Conservation (phyloP, 1,140 invertebrate species). For the Aporrectodea caliginosa region DNA sequence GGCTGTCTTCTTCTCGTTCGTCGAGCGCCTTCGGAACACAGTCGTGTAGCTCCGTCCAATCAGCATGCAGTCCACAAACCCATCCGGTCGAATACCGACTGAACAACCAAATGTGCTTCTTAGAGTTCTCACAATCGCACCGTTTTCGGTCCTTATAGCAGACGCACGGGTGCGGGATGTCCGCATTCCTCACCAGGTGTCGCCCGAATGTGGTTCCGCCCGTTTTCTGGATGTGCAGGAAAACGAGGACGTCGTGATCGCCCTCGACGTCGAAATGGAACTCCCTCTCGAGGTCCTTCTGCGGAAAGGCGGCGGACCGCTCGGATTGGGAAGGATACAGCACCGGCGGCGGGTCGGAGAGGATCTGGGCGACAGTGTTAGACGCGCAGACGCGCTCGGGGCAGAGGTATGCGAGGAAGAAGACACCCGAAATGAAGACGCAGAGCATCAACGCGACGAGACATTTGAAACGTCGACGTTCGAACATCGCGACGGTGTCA, state of each 20-base stretch:
- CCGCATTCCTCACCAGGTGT: slow-evolving; percentile 88
- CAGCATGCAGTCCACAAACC: slow-evolving; percentile 95
- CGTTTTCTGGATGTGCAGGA: slow-evolving; percentile 96
- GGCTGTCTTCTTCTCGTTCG: slow-evolving; percentile 47
- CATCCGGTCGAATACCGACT: slow-evolving; percentile 97
- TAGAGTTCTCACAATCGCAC: slow-evolving; percentile 48
- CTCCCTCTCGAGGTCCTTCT: neutral
- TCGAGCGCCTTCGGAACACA: slow-evolving; percentile 57
- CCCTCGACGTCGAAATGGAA: neutral
- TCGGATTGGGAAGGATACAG: neutral
- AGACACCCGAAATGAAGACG: neutral
- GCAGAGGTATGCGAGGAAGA: neutral
- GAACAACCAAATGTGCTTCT: slow-evolving; percentile 75
- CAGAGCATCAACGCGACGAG: neutral
- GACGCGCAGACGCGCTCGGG: neutral
- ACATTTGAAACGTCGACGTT: neutral
- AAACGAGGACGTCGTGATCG: slow-evolving; percentile 87
- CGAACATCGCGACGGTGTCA: no score
- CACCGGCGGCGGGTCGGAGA: neutral
- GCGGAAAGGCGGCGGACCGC: neutral
- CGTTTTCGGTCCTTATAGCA: slow-evolving; percentile 42
- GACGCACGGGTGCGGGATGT: slow-evolving; percentile 61
- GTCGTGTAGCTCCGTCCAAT: slow-evolving; percentile 94
- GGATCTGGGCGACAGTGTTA: neutral
- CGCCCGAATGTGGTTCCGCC: slow-evolving; percentile 86